These are phyloP conservation scores for Pinna nobilis DNA, from an alignment of 1,140 invertebrate genomes.

Conservation along the genomic window DNA sequence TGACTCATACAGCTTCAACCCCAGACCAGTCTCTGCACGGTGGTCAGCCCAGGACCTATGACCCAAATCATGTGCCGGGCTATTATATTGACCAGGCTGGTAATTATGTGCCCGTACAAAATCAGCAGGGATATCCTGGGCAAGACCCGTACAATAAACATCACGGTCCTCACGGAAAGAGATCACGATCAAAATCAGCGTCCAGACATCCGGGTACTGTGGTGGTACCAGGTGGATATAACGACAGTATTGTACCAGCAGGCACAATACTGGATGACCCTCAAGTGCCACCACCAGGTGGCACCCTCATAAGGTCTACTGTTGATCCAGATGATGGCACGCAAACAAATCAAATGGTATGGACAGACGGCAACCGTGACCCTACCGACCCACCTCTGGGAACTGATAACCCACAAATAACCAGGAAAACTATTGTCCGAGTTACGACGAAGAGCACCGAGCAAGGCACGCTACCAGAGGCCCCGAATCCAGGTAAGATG, in stretches of 20 bases:
- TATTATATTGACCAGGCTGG: conserved; percentile 6
- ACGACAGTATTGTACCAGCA: conserved; percentile 41
- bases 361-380: conserved; percentile 58
- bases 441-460: conserved; percentile 56
- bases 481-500: conserved; percentile 45
- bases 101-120: conserved; percentile 9
- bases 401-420: conserved; percentile 57
- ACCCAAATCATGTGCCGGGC: not conserved
- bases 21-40: conserved; percentile 11
- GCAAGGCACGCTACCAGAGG: conserved; percentile 46
- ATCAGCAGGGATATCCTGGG: conserved; percentile 44
- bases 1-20: conserved; percentile 29
- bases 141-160: conserved; percentile 7
- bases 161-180: not conserved
- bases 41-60: not conserved
- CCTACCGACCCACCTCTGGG: conserved; percentile 50
- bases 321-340: conserved; percentile 54
- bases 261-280: conserved; percentile 50
- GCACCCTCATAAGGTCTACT: conserved; percentile 54
- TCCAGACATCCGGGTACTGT: conserved; percentile 3
- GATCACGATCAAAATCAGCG: not conserved
- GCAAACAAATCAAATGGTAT: conserved; percentile 57
- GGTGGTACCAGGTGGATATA: not conserved
- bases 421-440: conserved; percentile 60
- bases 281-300: conserved; percentile 50